Conservation (phyloP, 1,140 invertebrate genomes). For the Zaprionus davidi region DNA sequence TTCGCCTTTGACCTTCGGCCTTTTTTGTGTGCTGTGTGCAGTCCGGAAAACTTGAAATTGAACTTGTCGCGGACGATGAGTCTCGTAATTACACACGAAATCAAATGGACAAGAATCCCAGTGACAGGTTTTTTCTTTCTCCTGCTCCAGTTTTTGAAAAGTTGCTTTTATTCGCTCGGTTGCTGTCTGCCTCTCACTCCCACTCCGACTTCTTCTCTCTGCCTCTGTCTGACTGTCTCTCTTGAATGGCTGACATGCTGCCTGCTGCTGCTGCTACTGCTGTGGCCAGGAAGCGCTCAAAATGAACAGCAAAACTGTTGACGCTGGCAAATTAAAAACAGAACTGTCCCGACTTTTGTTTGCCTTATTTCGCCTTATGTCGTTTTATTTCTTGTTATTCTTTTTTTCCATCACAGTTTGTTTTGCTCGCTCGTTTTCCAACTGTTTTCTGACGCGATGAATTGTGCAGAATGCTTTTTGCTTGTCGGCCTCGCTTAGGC, state of each 20-base stretch:
- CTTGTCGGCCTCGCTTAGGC: slow-evolving; percentile 28
- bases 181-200: slow-evolving; percentile 5
- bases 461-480: slow-evolving; percentile 15
- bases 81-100: slow-evolving; percentile 72
- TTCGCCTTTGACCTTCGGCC: slow-evolving; percentile 62
- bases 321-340: slow-evolving; percentile 57
- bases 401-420: not conserved
- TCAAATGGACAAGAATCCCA: slow-evolving; percentile 74
- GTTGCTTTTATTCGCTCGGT: slow-evolving; percentile 52
- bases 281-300: slow-evolving; percentile 28
- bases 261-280: slow-evolving; percentile 12
- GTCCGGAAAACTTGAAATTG: slow-evolving; percentile 66
- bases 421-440: slow-evolving; percentile 26
- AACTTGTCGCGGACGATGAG: slow-evolving; percentile 47
- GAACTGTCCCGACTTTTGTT: slow-evolving; percentile 21
- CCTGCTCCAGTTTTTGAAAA: slow-evolving; percentile 49
- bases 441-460: slow-evolving; percentile 1
- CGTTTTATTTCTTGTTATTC: slow-evolving; percentile 14
- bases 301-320: slow-evolving; percentile 43
- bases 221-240: slow-evolving; percentile 4
- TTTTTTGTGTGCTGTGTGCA: slow-evolving; percentile 12
- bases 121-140: slow-evolving; percentile 49
- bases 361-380: not conserved
- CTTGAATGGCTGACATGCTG: slow-evolving; percentile 29
- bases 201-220: no score